Base-by-base conservation (phyloP, 1,140 invertebrate genomes). In the Nasonia longicornis region DNA sequence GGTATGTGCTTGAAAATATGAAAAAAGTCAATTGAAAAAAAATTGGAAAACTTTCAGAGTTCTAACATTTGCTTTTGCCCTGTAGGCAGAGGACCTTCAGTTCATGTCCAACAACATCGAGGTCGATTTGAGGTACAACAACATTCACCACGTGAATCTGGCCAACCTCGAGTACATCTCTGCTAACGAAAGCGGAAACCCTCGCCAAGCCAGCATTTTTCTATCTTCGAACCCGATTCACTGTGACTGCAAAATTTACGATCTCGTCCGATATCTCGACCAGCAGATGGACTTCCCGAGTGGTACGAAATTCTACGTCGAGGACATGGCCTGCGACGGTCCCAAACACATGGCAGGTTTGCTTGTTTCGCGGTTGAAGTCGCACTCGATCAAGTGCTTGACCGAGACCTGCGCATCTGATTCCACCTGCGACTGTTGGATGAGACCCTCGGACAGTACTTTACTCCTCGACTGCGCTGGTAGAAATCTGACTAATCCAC, bases 171-270 rank as follows among this genome's bases (percentile, higher is more conserved):
- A 82, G 11, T 35, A 26, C 42, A 73, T 82, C 12, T 29, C 76
- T 1, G 22, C 58, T 2, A 79, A 75, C 42, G 11, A 10, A 12
- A 73, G 16, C 1, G 16, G 20, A 8, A 58, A 16, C 0, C 4
- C 52, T 1, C 74, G 64, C 22, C 12, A 74, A 84, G 95, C 96
- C 84, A 93, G 93, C 81, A 93, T 96, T 70, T 96, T 96, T 86
- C 87, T 92, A 94, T 42, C 38, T 42, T 42, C 38, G 8, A 79
- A 82, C 22, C 80, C 80, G 6, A 22, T 82, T 3, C 35, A 73
- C 1, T 82, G 80, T 42, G 80, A 78, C 42, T 82, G 80, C 42
- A 31, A 78, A 1, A 6, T 78, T 3, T 78, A 82, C 29, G 31
- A 48, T 3, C 52, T 82, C 12, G 20, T 82, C 26, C 74, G 76